Evolutionary conservation across 2,888 invertebrate species (phyloP).

Genomic region (Phorcus lineatus): DNA sequence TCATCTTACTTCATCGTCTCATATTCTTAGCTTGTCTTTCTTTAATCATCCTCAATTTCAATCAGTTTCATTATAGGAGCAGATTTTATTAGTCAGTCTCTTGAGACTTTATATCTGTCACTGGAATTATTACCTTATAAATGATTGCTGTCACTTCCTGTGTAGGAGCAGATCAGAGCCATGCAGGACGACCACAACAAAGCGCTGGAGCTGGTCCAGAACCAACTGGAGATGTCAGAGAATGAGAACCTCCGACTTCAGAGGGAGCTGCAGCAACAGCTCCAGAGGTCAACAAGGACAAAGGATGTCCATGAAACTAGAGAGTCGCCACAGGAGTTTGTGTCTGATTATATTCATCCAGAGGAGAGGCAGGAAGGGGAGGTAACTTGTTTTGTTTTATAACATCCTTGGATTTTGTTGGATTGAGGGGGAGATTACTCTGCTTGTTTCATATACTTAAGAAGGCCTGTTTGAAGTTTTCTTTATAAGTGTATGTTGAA

Average conservation of each 20-base stretch:
- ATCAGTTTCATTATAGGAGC: no score
- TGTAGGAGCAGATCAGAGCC: constrained; percentile 76
- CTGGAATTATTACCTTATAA: constrained; percentile 1
- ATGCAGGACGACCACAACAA: constrained; percentile 75
- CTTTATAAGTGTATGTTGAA: no score
- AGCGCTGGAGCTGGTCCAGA: constrained; percentile 73
- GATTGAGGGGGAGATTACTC: no score
- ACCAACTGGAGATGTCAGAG: constrained; percentile 75
- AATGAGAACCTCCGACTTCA: constrained; percentile 70
- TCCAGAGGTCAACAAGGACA: constrained; percentile 46
- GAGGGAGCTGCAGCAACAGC: constrained; percentile 62
- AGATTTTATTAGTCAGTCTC: no score
- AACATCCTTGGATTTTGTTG: no score
- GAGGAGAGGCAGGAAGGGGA: constrained; percentile 71
- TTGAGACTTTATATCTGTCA: constrained; percentile 17
- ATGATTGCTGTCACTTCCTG: constrained; percentile 6
- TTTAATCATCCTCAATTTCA: no score
- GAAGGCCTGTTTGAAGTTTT: no score
- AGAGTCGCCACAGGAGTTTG: constrained; percentile 44
- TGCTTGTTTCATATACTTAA: no score
- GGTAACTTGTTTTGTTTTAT: constrained; percentile 41
- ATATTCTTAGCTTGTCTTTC: no score
- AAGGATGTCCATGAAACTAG: constrained; percentile 45
- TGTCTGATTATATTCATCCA: constrained; percentile 59
- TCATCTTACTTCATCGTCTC: no score